Percentiles rank a stretch among this genome's conserved stretches.
phyloP scores from a whole-genome alignment of 2,797 vertebrate species.

The Periophthalmus magnuspinnatus region DNA sequence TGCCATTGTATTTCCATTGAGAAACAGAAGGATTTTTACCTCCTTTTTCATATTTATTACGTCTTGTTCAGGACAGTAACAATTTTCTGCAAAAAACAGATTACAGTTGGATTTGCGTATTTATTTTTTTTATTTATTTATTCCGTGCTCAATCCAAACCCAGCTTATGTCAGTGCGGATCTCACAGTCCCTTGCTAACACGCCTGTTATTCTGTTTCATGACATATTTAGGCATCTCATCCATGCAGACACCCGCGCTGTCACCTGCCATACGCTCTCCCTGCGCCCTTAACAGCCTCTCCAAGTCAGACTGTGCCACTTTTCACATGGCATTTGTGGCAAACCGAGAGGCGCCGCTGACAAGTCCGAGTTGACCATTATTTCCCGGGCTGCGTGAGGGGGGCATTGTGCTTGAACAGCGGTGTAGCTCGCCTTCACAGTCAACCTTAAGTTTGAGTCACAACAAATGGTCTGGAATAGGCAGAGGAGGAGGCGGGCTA shows the following conservation, averaged over 20 bases:
- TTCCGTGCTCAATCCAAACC: background rate
- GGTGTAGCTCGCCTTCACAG: slow-evolving; percentile 34
- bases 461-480: slow-evolving; percentile 51
- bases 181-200: slow-evolving; percentile 41
- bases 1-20: slow-evolving; percentile 54
- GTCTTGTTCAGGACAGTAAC: background rate
- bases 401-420: slow-evolving; percentile 42
- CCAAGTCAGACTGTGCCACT: slow-evolving; percentile 51
- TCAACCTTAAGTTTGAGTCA: slow-evolving; percentile 41
- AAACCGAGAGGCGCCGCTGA: slow-evolving; percentile 50
- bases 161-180: slow-evolving; percentile 20
- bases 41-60: background rate
- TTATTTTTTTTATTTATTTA: background rate
- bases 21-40: slow-evolving; percentile 22
- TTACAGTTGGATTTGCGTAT: background rate
- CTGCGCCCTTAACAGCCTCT: slow-evolving; percentile 55
- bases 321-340: slow-evolving; percentile 55
- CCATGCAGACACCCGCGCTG: slow-evolving; percentile 49
- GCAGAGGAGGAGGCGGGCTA: slow-evolving; percentile 31
- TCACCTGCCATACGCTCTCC: slow-evolving; percentile 47
- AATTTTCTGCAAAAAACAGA: background rate
- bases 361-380: slow-evolving; percentile 64
- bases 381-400: slow-evolving; percentile 56
- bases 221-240: slow-evolving; percentile 52
- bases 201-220: slow-evolving; percentile 48